phyloP scores from a whole-genome alignment of 1,140 invertebrate species.

The Orchesella cincta region DNA sequence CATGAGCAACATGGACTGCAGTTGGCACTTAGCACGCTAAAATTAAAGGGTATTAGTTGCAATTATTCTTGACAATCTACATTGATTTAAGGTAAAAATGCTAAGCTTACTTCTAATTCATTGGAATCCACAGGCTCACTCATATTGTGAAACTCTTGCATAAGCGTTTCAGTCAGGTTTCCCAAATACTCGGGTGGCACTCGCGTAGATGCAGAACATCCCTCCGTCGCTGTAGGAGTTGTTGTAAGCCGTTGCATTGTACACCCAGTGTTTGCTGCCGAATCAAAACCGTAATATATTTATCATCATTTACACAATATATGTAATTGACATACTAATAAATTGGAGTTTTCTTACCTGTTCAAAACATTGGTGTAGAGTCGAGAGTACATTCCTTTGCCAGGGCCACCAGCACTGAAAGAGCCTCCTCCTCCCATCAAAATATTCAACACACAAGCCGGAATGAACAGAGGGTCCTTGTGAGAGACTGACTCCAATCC shows the following conservation, averaged over 20 bases:
- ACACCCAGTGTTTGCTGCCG: conserved; percentile 96
- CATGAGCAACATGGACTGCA: conserved; percentile 98
- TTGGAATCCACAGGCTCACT: conserved; percentile 67
- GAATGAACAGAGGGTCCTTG: conserved; percentile 89
- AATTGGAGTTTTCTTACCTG: too few species aligned
- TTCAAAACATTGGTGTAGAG: conserved; percentile 97
- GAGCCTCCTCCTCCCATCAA: conserved; percentile 99
- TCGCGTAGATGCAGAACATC: conserved; percentile 93
- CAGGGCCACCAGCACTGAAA: conserved; percentile 98
- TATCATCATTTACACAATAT: too few species aligned
- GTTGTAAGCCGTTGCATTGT: conserved; percentile 96
- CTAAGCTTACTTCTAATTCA: conserved; percentile 71
- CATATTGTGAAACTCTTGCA: conserved; percentile 84
- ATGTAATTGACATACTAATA: too few species aligned
- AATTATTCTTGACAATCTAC: too few species aligned
- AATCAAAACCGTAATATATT: too few species aligned
- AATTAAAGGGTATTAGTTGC: too few species aligned
- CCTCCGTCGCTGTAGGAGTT: conserved; percentile 94
- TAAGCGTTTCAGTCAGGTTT: conserved; percentile 83
- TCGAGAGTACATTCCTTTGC: conserved; percentile 99
- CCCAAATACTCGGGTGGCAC: conserved; percentile 81
- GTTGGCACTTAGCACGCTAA: conserved; percentile 91
- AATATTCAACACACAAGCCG: conserved; percentile 95
- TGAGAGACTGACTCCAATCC: conserved; percentile 89
- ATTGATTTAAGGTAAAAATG: too few species aligned